phyloP scores from a whole-genome alignment of 2,113 vertebrate genomes.

The Corythaeola cristata region DNA sequence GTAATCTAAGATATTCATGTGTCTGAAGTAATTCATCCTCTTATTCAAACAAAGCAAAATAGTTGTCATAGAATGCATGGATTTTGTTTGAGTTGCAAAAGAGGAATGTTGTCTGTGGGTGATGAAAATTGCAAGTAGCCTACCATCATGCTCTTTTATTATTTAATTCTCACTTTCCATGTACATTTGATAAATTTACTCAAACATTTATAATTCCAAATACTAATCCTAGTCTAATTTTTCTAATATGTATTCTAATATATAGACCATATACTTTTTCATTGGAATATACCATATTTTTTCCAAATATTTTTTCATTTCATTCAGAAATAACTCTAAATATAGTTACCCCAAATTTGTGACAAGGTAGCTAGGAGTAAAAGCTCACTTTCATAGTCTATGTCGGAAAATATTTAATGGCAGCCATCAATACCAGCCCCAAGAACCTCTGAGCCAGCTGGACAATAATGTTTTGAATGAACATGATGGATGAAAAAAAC shows the following conservation, averaged over 20 bases:
- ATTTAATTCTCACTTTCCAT: not conserved
- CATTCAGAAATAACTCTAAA: not conserved
- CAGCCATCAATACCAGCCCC: not conserved
- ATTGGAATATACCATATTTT: too few relatives aligned
- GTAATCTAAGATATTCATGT: not conserved
- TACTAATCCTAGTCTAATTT: not conserved
- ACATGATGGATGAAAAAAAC: not conserved
- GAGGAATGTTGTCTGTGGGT: not conserved
- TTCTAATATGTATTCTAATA: not conserved
- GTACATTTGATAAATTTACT: not conserved
- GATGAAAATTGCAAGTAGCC: not conserved
- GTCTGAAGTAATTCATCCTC: not conserved
- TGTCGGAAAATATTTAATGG: not conserved
- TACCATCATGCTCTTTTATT: not conserved
- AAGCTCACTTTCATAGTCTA: not conserved
- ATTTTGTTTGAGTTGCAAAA: not conserved
- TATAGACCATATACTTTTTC: not conserved
- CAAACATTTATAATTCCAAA: not conserved
- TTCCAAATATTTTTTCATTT: not conserved
- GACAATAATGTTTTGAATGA: not conserved
- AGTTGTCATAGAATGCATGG: not conserved
- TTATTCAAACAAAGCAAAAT: not conserved
- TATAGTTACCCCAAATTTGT: not conserved
- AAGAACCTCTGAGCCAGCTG: not conserved
- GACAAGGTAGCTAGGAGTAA: not conserved